Percentiles rank a stretch among this genome's conserved stretches.
Conservation (phyloP, 2,888 invertebrate genomes). For the Leptopilina syphax region DNA sequence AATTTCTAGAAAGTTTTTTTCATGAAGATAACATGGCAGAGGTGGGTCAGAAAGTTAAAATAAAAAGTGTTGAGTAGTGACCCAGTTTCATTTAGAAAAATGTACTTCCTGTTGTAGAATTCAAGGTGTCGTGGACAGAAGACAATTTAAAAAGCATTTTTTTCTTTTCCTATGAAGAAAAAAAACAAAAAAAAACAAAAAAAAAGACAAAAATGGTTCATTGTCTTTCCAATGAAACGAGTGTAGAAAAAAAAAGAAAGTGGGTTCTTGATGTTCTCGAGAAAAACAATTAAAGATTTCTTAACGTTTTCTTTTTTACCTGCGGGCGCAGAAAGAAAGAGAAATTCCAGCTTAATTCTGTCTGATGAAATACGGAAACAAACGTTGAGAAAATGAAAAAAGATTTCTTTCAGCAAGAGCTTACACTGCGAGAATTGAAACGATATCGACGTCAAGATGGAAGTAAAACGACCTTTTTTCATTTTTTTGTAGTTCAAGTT, state of each 20-base stretch:
- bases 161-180: no score
- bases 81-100: conserved; percentile 29
- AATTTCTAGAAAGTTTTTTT: not conserved
- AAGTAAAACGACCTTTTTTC: not conserved
- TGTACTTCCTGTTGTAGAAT: conserved; percentile 22
- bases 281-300: conserved; percentile 26
- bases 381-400: conserved; percentile 15
- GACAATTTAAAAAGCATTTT: conserved; percentile 3
- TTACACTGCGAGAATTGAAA: conserved; percentile 19
- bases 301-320: not conserved
- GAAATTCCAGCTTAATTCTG: conserved; percentile 19
- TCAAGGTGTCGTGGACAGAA: conserved; percentile 4
- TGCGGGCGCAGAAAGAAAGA: not conserved
- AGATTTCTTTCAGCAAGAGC: not conserved
- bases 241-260: not conserved
- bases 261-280: conserved; percentile 20
- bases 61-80: conserved; percentile 5
- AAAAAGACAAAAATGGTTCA: not conserved
- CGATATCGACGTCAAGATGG: not conserved
- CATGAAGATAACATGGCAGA: not conserved
- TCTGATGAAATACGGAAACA: conserved; percentile 11
- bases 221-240: conserved; percentile 12
- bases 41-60: not conserved
- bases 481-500: conserved; percentile 4
- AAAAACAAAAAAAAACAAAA: no score